Evolutionary conservation across 1,140 invertebrate genomes (phyloP).

Genomic region (Leptinotarsa undecemlineata): DNA sequence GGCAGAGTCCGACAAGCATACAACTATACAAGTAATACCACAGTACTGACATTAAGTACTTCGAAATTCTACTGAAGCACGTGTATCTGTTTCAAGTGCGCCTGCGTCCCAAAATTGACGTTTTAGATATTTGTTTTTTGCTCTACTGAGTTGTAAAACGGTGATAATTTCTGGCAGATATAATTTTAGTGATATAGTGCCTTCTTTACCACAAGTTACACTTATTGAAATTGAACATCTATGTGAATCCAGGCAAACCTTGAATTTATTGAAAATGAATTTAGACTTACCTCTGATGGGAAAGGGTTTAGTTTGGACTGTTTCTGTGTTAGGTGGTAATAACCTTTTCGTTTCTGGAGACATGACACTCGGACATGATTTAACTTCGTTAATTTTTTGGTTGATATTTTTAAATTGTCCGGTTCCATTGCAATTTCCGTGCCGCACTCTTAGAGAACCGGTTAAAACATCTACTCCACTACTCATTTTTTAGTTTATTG

Average conservation of each 20-base stretch:
- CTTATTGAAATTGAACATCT: no score
- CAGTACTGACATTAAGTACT: not conserved
- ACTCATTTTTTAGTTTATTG: conserved; percentile 32
- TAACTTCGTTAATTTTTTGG: conserved; percentile 57
- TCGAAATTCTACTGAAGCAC: not conserved
- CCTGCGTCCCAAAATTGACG: conserved; percentile 12
- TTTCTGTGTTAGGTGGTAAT: conserved; percentile 74
- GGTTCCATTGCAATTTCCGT: conserved; percentile 39
- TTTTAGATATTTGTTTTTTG: not conserved
- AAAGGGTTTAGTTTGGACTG: conserved; percentile 84
- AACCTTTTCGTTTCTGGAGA: conserved; percentile 66
- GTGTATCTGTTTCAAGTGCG: not conserved
- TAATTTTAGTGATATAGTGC: no score
- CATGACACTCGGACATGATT: conserved; percentile 67
- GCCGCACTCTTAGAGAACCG: conserved; percentile 52
- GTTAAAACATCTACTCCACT: conserved; percentile 50
- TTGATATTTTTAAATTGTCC: conserved; percentile 39
- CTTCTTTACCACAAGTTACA: no score
- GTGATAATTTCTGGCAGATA: no score
- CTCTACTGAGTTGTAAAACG: not conserved
- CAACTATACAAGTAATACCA: no score
- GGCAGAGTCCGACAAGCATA: no score
- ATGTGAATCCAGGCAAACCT: not conserved
- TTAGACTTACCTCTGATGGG: conserved; percentile 72
- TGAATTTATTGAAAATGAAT: not conserved